Percentiles rank a stretch among this genome's conserved stretches.
Evolutionary conservation across 2,113 vertebrate species (phyloP).

Genomic region (Tringa solitaria): DNA sequence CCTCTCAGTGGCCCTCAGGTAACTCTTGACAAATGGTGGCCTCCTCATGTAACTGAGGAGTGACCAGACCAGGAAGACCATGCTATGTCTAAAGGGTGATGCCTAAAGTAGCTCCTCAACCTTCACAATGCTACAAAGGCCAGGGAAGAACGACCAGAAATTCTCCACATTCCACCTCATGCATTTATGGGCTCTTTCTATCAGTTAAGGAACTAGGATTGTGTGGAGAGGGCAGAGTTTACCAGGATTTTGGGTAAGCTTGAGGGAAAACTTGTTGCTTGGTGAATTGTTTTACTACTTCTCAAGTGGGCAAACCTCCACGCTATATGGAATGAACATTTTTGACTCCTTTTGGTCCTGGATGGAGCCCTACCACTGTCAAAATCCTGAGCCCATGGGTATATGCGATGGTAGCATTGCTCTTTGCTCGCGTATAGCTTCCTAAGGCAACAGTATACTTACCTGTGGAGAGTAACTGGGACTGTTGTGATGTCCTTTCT

Average conservation of each 20-base stretch:
- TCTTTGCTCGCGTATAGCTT: rapidly evolving
- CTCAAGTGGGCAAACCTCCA: background rate
- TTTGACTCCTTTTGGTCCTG: background rate
- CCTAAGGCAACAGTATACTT: no score
- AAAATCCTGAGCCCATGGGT: background rate
- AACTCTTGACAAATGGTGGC: background rate
- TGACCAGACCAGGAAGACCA: rapidly evolving
- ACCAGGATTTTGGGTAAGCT: background rate
- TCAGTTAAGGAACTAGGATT: background rate
- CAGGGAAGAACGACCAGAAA: background rate
- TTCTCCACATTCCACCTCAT: background rate
- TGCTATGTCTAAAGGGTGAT: no score
- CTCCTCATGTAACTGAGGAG: background rate
- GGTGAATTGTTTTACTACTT: background rate
- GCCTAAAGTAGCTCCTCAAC: background rate
- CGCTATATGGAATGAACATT: rapidly evolving
- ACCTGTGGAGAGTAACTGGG: background rate
- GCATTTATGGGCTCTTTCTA: background rate
- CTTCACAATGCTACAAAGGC: background rate
- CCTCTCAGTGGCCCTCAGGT: background rate
- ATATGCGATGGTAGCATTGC: background rate
- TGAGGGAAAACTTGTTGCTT: background rate
- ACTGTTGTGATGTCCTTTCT: background rate
- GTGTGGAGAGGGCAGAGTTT: background rate
- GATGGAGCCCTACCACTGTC: background rate